Evolutionary conservation across 2,888 invertebrate genomes (phyloP).

Genomic region (Tortricodes alternella): DNA sequence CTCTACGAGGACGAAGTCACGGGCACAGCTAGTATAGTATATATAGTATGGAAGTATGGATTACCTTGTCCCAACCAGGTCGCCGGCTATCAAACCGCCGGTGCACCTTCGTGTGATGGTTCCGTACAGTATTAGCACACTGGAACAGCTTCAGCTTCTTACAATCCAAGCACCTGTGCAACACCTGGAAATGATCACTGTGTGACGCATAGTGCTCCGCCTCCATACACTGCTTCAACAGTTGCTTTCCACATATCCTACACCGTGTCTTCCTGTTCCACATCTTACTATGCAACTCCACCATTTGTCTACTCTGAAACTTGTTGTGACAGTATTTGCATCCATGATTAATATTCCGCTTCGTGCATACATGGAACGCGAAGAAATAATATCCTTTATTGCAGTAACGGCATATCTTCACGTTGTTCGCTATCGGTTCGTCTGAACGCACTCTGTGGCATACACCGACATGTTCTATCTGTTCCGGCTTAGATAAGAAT

Average conservation of each 20-base stretch:
- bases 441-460: conserved; percentile 52
- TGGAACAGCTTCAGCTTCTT: conserved; percentile 34
- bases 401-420: conserved; percentile 35
- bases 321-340: conserved; percentile 43
- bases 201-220: conserved; percentile 48
- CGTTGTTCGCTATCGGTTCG: conserved; percentile 15
- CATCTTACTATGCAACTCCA: conserved; percentile 33
- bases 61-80: conserved; percentile 32
- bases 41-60: too few relatives aligned
- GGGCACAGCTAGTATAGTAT: too few relatives aligned
- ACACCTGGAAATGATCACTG: conserved; percentile 38
- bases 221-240: conserved; percentile 43
- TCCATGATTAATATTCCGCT: accelerated
- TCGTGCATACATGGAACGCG: conserved; percentile 40
- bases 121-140: background rate
- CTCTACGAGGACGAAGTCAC: too few relatives aligned
- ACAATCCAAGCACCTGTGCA: conserved; percentile 47
- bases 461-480: conserved; percentile 36
- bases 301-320: conserved; percentile 34
- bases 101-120: conserved; percentile 36
- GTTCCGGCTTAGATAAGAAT: background rate
- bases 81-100: background rate
- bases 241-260: conserved; percentile 34
- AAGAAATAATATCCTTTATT: background rate
- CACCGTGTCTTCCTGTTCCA: conserved; percentile 32